Percentiles rank a stretch among this genome's conserved stretches.
Evolutionary conservation across 30 jellyfish, hydroid and myxozoan species (phyloP).

Genomic region (Aurelia coerulea): DNA sequence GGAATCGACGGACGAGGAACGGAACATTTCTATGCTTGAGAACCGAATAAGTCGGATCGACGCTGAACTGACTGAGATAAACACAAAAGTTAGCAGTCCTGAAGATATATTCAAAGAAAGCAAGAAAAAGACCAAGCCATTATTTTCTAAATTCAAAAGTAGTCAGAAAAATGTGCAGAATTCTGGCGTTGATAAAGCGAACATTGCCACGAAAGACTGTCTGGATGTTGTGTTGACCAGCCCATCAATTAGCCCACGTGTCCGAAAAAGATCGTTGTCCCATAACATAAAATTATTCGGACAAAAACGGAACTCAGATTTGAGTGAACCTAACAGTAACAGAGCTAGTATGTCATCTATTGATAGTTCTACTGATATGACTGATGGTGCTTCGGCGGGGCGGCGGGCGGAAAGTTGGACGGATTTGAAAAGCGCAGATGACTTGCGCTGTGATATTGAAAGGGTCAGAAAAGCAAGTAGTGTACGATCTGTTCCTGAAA

Average conservation of each 20-base stretch:
- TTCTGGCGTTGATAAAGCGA: background rate
- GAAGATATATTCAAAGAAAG: slow-evolving; percentile 28
- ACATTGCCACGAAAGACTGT: background rate
- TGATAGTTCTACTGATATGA: slow-evolving; percentile 28
- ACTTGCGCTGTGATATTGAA: background rate
- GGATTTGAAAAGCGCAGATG: slow-evolving; percentile 30
- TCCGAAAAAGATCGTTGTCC: slow-evolving; percentile 51
- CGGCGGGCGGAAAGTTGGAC: slow-evolving; percentile 2
- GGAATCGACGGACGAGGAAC: slow-evolving; percentile 37
- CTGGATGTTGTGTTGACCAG: slow-evolving; percentile 6
- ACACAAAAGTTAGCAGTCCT: slow-evolving; percentile 18
- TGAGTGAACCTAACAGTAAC: slow-evolving; percentile 27
- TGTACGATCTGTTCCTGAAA: slow-evolving; percentile 28
- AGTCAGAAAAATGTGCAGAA: slow-evolving; percentile 21
- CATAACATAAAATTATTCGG: slow-evolving; percentile 42
- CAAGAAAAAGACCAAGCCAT: slow-evolving; percentile 29
- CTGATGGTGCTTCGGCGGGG: background rate
- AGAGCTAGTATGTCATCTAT: slow-evolving; percentile 47
- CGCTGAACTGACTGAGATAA: slow-evolving; percentile 19
- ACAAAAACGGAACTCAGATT: slow-evolving; percentile 40
- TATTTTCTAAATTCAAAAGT: slow-evolving; percentile 54
- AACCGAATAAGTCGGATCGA: slow-evolving; percentile 28
- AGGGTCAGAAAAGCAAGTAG: slow-evolving; percentile 38
- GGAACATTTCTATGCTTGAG: slow-evolving; percentile 28
- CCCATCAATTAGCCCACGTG: slow-evolving; percentile 39